A percentile compares a stretch with the other conserved stretches of the same genome.
Evolutionary conservation across 2,113 vertebrate genomes (phyloP).

Genomic region (human (Homo sapiens)): GRCh38 chr13:82520001-82520500

Average conservation of each 20-base stretch:
- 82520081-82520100: neutral
- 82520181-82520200: neutral
- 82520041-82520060: neutral
- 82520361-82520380: neutral
- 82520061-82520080: neutral
- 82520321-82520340: neutral
- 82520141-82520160: neutral
- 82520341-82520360: neutral
- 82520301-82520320: neutral
- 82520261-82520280: neutral
- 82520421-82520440: neutral
- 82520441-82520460: neutral
- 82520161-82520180: neutral
- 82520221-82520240: neutral
- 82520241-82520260: neutral
- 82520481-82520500: neutral
- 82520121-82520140: neutral
- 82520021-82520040: neutral
- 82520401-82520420: neutral
- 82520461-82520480: neutral
- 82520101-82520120: neutral
- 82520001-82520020: neutral
- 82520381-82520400: neutral
- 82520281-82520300: neutral
- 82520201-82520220: neutral